Base-by-base conservation (phyloP, 2,888 invertebrate species). In the Erpobdella octoculata region DNA sequence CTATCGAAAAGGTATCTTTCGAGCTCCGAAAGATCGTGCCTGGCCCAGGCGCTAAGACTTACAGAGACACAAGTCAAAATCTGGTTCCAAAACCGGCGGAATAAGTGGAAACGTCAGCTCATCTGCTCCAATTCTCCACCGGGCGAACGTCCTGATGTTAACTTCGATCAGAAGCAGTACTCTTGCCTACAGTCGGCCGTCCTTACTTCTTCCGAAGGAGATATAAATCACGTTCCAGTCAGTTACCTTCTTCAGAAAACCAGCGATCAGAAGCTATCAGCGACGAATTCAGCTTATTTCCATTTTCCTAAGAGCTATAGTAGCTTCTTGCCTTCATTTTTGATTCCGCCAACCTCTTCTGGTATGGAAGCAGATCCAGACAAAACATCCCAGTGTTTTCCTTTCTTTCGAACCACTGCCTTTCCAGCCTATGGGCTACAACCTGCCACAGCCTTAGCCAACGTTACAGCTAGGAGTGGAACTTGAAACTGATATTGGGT, bases 61-160 rank as follows among this genome's bases (percentile, higher is more conserved):
- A 83, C 83, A 2, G 83, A 83, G 75, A 83, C 83, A 21, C 83
- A 83, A 76, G 83, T 83, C 33, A 83, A 83, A 77, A 83, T 83
- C 70, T 83, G 83, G 83, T 83, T 83, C 76, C 83, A 76, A 75
- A 83, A 83, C 75, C 78, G 83, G 12, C 75, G 83, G 53, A 83
- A 83, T 76, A 83, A 83, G 74, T 83, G 82, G 82, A 83, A 83
- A 74, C 78, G 83, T 12, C 83, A 83, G 73, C 76, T 82, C 21
- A 80, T 82, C 0, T 81, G 95, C 0, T 95, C 96, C 28, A 46
- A 38, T 33, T 46, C 58, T 2, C 33, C 62, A 1, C 31, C 62
- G 9, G 33, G 18, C n/a, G n/a, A n/a, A n/a, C n/a, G n/a, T n/a
- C n/a, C n/a, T n/a, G n/a, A n/a, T n/a, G n/a, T n/a, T n/a, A n/a